Percentiles rank a stretch among this genome's conserved stretches.
phyloP scores from a whole-genome alignment of 2,797 vertebrate genomes.

The Xiphophorus birchmanni region DNA sequence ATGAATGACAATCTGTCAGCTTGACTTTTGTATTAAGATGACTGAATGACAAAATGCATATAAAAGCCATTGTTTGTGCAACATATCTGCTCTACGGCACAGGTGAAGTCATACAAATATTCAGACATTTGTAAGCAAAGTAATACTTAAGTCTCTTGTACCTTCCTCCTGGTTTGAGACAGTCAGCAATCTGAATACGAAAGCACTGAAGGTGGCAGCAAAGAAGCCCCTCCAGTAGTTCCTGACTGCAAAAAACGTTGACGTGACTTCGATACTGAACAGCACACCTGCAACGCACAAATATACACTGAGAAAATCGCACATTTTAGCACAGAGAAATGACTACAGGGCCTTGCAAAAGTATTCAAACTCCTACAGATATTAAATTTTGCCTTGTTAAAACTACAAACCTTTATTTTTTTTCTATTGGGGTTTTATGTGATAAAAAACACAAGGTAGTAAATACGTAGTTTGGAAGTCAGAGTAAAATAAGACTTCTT shows the following conservation, averaged over 20 bases:
- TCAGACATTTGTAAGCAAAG: background rate
- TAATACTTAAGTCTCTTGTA: slow-evolving; percentile 51
- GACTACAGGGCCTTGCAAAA: background rate
- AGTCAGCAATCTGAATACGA: slow-evolving; percentile 96
- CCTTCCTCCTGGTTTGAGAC: slow-evolving; percentile 99
- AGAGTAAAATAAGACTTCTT: background rate
- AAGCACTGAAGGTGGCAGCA: slow-evolving; percentile 97
- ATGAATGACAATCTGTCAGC: background rate
- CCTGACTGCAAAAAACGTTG: slow-evolving; percentile 97
- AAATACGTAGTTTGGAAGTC: background rate
- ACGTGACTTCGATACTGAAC: slow-evolving; percentile 98
- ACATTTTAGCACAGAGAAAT: background rate
- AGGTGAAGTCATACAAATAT: background rate
- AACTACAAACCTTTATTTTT: background rate
- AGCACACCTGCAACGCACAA: slow-evolving; percentile 86
- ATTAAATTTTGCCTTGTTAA: background rate
- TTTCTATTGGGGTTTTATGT: background rate
- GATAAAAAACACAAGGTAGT: background rate
- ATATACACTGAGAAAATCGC: slow-evolving; percentile 12
- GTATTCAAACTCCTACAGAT: background rate
- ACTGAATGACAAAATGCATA: background rate
- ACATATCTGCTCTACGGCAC: background rate
- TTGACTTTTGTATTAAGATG: background rate
- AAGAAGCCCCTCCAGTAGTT: slow-evolving; percentile 99
- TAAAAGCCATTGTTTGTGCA: background rate